Evolutionary conservation across 2,888 invertebrate genomes (phyloP), one percentile per base, ranked within the genome.

Genomic region (Syrista parreyssii): DNA sequence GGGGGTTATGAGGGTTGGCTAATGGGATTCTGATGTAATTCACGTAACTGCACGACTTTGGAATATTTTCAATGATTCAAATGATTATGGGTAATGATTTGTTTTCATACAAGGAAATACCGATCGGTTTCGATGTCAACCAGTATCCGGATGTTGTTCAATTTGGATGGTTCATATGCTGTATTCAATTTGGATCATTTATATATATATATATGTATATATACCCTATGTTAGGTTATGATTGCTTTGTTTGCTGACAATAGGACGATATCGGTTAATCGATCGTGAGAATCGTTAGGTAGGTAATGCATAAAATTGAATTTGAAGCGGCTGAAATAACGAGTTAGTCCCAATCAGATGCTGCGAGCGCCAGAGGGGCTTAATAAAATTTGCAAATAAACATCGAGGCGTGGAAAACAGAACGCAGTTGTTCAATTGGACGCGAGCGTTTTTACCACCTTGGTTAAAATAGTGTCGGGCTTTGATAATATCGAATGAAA

Each of bases 241-340:
- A 55, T 55, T 55, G 40, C 6, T 55, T 55, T 55, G 40, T 55
- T 55, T 55, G 40, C 40, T 23, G 40, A 55, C 9, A 55, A 55
- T 23, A 15, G 15, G 40, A 23, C 23, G 40, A 23, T 23, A 55
- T 55, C 23, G 40, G 6, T 23, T 84, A 83, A 85, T 86, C 83
- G 86, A 86, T 87, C 85, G 82, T 80, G 78, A 79, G 80, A 81
- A 78, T 85, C 84, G 84, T 86, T 86, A 83, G 76, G 77, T 82
- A 84, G 88, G 86, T 85, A 82, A 86, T 88, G 82, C 83, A 79
- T 82, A 82, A 84, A 87, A 88, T 86, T 83, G 82, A 85, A 87
- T 86, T 81, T 79, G 71, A 74, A 75, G 75, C 79, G 74, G 77
- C 77, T 78, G 78, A 78, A 79, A 83, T 82, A 81, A 82, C 79